phyloP scores from a whole-genome alignment of 2,113 vertebrate genomes.

The Cebidichthys violaceus region DNA sequence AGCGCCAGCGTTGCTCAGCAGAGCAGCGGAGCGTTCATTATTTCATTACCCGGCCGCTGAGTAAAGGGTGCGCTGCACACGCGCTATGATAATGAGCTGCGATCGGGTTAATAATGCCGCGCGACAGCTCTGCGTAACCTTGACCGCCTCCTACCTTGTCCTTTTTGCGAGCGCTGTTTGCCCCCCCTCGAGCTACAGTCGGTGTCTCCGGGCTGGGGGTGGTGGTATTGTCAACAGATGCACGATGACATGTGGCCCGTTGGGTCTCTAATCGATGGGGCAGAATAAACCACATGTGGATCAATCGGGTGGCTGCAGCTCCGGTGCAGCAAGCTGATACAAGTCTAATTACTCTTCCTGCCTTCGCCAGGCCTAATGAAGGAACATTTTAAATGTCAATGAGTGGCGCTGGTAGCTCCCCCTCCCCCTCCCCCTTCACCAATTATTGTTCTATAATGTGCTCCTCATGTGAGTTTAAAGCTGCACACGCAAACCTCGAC shows the following conservation, averaged over 20 bases:
- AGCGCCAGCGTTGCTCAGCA: conserved; percentile 43
- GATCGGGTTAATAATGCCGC: conserved; percentile 55
- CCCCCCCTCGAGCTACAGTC: conserved; percentile 20
- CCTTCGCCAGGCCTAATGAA: conserved; percentile 69
- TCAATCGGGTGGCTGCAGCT: conserved; percentile 59
- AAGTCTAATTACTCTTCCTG: conserved; percentile 65
- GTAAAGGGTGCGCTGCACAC: conserved; percentile 2
- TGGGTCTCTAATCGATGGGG: conserved; percentile 58
- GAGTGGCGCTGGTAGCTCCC: conserved; percentile 41
- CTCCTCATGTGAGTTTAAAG: conserved; percentile 10
- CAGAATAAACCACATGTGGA: conserved; percentile 56
- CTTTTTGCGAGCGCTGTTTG: too few species aligned
- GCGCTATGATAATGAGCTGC: conserved; percentile 62
- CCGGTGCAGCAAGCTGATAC: conserved; percentile 40
- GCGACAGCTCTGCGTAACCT: conserved; percentile 33
- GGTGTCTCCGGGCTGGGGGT: background rate
- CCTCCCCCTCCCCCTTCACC: too few species aligned
- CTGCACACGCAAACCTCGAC: background rate
- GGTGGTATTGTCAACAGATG: conserved; percentile 22
- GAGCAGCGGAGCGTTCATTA: conserved; percentile 66
- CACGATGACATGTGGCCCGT: conserved; percentile 44
- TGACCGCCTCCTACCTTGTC: conserved; percentile 33
- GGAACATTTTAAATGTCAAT: conserved; percentile 78
- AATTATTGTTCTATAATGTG: conserved; percentile 54
- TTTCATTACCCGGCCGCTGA: conserved; percentile 74